These are phyloP conservation scores for Remorina albescens DNA, from an alignment of 2,797 vertebrate genomes.

Conservation along the genomic window DNA sequence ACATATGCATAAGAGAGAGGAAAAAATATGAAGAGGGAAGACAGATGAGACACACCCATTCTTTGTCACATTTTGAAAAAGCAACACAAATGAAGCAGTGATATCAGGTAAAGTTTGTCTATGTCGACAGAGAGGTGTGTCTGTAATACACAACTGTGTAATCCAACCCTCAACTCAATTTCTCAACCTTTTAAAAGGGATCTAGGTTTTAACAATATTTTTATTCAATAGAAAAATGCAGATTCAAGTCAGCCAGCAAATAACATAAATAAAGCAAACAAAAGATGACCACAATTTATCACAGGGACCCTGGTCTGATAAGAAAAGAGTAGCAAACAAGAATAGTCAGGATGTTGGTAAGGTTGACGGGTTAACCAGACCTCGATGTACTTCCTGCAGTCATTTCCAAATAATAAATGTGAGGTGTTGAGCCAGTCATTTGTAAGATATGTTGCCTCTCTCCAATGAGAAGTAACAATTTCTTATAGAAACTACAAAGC, in stretches of 20 bases:
- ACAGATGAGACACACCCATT: constrained; percentile 27
- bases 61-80: not conserved
- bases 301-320: not conserved
- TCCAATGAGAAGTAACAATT: not conserved
- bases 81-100: constrained; percentile 18
- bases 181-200: constrained; percentile 20
- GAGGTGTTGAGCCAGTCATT: not conserved
- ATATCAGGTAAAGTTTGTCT: constrained; percentile 49
- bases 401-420: not conserved
- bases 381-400: not conserved
- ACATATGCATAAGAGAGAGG: not conserved
- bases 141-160: constrained; percentile 66
- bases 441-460: not conserved
- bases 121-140: constrained; percentile 61
- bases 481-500: not conserved
- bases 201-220: constrained; percentile 1
- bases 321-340: constrained; percentile 2
- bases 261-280: constrained; percentile 2
- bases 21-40: not conserved
- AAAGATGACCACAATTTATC: not conserved
- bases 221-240: not conserved
- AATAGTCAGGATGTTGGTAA: constrained; percentile 25
- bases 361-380: not conserved
- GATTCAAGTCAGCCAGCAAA: not conserved
- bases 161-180: constrained; percentile 16